Conservation (phyloP, 2,113 vertebrate species). For the Nesogale talazaci region DNA sequence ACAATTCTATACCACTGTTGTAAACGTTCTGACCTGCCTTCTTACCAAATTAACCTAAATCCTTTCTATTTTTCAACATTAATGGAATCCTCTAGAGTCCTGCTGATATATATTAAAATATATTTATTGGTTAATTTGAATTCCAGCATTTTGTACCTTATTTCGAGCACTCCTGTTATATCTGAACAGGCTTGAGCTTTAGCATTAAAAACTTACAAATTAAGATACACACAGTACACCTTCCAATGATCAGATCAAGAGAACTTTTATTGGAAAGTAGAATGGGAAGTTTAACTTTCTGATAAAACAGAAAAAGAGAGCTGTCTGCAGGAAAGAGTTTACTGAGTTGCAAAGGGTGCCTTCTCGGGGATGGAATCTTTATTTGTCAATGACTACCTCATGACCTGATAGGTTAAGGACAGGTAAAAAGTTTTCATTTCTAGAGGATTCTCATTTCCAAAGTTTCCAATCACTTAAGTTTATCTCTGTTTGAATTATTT, state of each 20-base stretch:
- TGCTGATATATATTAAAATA: slow-evolving; percentile 94
- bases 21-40: slow-evolving; percentile 95
- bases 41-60: slow-evolving; percentile 99
- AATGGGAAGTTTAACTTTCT: slow-evolving; percentile 87
- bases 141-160: slow-evolving; percentile 90
- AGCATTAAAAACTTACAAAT: slow-evolving; percentile 90
- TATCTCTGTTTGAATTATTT: slow-evolving; percentile 85
- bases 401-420: slow-evolving; percentile 85
- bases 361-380: slow-evolving; percentile 78
- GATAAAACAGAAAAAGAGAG: slow-evolving; percentile 86
- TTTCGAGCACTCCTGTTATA: slow-evolving; percentile 88
- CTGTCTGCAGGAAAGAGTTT: slow-evolving; percentile 86
- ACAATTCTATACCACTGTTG: slow-evolving; percentile 94
- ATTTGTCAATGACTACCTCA: slow-evolving; percentile 84
- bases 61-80: slow-evolving; percentile 95
- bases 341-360: slow-evolving; percentile 87
- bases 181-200: slow-evolving; percentile 87
- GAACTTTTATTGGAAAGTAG: slow-evolving; percentile 87
- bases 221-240: slow-evolving; percentile 89
- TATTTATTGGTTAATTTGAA: slow-evolving; percentile 94
- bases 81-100: slow-evolving; percentile 98
- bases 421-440: slow-evolving; percentile 83
- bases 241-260: slow-evolving; percentile 91
- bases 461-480: slow-evolving; percentile 83
- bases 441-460: slow-evolving; percentile 80